Evolutionary conservation across 2,888 invertebrate species (phyloP), one percentile per base, ranked within the genome.

Genomic region (Spilosoma lubricipeda): DNA sequence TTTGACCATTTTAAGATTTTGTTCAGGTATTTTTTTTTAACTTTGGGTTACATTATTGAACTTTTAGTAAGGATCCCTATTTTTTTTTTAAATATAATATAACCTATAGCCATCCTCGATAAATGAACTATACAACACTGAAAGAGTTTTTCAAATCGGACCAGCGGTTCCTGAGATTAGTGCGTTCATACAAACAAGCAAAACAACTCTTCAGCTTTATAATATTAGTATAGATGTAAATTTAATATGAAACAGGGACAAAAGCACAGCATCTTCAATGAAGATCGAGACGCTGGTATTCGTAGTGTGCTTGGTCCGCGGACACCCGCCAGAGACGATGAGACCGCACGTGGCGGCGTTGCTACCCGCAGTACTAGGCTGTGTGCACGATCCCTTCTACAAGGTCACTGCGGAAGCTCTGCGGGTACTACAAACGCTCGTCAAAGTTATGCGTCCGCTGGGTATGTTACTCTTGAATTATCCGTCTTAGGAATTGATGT

Each of bases 361-460:
- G 65, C 96, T 98, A 78, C 98, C 98, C 18, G 97, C 99, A 8
- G 97, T 99, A 69, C 97, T 99, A 69, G 96, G 97, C 76, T 98
- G 99, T 59, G 99, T 99, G 39, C 97, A 98, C 72, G 99, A 99
- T 96, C 97, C 98, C 67, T 99, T 99, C 96, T 99, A 99, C 96
- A 99, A 99, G 96, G 99, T 99, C 85, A 99, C 99, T 2, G 99
- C 99, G 0, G 99, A 99, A 92, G 99, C 99, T 3, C 95, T 99
- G 73, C 95, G 98, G 39, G 99, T 99, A 30, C 96, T 99, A 79
- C 99, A 99, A 91, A 98, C 99, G 81, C 96, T 99, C 77, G 99
- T 99, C 39, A 98, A 98, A 95, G 99, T 99, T 70, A 98, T 99
- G 88, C 96, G 99, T 42, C 99, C 99, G 0, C 94, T 98, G 69